phyloP scores from a whole-genome alignment of 2,113 vertebrate species.

The Neoarius graeffei region DNA sequence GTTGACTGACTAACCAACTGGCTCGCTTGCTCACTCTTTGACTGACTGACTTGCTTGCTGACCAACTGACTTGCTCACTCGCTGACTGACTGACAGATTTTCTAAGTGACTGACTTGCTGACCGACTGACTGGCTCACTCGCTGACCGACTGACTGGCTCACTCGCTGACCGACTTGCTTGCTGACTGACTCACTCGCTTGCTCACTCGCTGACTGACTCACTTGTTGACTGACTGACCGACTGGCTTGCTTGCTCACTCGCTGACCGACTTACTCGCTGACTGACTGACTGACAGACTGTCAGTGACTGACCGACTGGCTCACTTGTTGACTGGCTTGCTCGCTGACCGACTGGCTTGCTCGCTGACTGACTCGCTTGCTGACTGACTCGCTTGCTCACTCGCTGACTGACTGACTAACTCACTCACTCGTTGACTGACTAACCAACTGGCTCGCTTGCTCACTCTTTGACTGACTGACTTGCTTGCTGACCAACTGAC shows the following conservation, averaged over 20 bases:
- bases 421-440: not conserved
- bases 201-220: not conserved
- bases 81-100: not conserved
- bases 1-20: not conserved
- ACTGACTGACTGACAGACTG: too few relatives aligned
- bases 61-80: not conserved
- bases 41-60: not conserved
- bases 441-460: not conserved
- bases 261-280: not conserved
- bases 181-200: not conserved
- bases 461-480: not conserved
- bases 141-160: not conserved
- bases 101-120: not conserved
- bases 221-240: not conserved
- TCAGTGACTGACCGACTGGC: not conserved
- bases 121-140: not conserved
- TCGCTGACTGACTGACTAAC: not conserved
- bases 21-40: not conserved
- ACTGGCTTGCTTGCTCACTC: not conserved
- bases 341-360: not conserved
- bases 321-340: not conserved
- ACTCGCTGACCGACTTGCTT: not conserved
- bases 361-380: accelerated
- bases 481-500: not conserved
- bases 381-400: not conserved